Percentiles rank a stretch among this genome's conserved stretches.
phyloP scores from a whole-genome alignment of 1,140 invertebrate species.

The Caenorhabditis inopinata region DNA sequence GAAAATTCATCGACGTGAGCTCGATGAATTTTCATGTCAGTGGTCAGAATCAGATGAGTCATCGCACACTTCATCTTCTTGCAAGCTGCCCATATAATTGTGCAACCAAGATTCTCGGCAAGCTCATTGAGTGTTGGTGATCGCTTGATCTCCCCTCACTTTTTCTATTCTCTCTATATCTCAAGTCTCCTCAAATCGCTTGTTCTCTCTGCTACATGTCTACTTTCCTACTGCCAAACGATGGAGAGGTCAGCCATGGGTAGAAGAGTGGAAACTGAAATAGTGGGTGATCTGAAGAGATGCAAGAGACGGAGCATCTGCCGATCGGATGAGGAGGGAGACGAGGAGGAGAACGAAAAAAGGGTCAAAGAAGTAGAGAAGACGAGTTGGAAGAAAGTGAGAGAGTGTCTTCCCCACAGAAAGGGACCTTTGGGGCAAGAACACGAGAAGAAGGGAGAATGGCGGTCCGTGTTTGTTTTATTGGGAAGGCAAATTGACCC shows the following conservation, averaged over 20 bases:
- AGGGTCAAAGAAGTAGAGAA: background rate
- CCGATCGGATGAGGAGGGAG: background rate
- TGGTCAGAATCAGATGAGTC: no score
- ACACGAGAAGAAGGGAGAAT: background rate
- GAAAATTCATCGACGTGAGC: no score
- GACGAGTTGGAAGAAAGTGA: background rate
- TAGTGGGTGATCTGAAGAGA: background rate
- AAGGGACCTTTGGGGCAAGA: background rate
- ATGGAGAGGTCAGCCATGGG: background rate
- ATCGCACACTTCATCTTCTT: no score
- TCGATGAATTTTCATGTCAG: no score
- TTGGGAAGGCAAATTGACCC: background rate
- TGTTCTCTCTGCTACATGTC: background rate
- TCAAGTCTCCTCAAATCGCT: background rate
- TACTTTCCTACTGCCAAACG: background rate
- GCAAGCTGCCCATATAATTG: no score
- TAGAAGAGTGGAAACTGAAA: background rate
- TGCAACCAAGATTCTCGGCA: no score
- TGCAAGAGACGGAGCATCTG: slow-evolving; percentile 14
- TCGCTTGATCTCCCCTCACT: background rate
- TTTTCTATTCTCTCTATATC: background rate
- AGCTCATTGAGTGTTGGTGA: background rate
- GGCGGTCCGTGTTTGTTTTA: slow-evolving; percentile 1
- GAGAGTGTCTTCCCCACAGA: background rate
- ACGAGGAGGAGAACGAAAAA: no score